Base-by-base conservation (phyloP, 1,140 invertebrate species). In the Zaprionus gabonicus region DNA sequence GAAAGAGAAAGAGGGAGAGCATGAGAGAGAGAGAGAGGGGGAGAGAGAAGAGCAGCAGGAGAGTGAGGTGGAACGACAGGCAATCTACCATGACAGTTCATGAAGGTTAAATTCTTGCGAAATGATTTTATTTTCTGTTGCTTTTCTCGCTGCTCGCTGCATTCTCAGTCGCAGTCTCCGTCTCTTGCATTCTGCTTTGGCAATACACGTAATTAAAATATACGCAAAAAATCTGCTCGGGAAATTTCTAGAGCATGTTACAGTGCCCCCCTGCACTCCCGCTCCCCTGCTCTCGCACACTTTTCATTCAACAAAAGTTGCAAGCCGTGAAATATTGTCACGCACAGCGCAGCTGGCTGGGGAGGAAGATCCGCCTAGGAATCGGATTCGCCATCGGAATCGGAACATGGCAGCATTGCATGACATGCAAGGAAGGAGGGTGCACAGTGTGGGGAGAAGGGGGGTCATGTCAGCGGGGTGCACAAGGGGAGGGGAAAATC, bases 91-190 rank as follows among this genome's bases (percentile, higher is more conserved):
- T 90, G 84, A 77, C 84, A 90, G 76, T 90, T 90, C 81, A 69
- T 63, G 85, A 88, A 88, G 84, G 84, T 88, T 88, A 81, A 88
- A 84, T 88, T 88, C 84, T 88, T 88, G 74, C 60, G 78, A 84
- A 88, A 82, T 82, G 73, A 82, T 86, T 86, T 87, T 34, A 15
- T 58, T 69, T 25, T 51, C n/a, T 23, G 46, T 46, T 28, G 31
- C 44, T 73, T 41, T 63, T 20, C 49, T 10, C 17, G 20, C 20
- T 64, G 53, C 34, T 60, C 55, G 53, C 34, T 60, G 20, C 23
- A 20, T 34, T 66, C 34, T 34, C 10, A n/a, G 36, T 28, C 15
- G 27, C 44, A 28, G 36, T 25, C 41, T 12, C 10, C 5, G 20
- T 13, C 28, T 57, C 2, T n/a, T 12, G 57, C 25, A 56, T 57